phyloP scores from a whole-genome alignment of 2,797 vertebrate genomes.

The Xiphorhynchus erythropygius region DNA sequence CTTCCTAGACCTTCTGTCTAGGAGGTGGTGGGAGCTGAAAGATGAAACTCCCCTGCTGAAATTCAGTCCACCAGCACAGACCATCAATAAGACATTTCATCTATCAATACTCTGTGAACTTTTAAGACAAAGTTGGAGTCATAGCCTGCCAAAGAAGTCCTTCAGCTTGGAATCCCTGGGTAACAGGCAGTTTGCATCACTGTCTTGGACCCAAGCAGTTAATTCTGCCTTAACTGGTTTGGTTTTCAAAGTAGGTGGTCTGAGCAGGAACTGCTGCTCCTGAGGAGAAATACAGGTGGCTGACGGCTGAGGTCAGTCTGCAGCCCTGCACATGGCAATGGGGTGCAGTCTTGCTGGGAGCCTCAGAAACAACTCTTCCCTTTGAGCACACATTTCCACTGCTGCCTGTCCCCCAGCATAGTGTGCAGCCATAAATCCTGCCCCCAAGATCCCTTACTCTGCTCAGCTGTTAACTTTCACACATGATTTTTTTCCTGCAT shows the following conservation, averaged over 20 bases:
- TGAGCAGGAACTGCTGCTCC: not conserved
- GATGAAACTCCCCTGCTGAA: not conserved
- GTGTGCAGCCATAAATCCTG: not conserved
- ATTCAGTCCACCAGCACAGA: not conserved
- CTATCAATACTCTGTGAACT: not conserved
- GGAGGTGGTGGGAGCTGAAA: not conserved
- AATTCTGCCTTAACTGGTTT: slow-evolving; percentile 14
- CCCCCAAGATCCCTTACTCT: not conserved
- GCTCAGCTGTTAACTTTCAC: not conserved
- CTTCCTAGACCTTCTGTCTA: not conserved
- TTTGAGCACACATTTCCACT: not conserved
- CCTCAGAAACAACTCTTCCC: not conserved
- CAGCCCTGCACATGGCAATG: not conserved
- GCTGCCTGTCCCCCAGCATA: not conserved
- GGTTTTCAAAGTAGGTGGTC: slow-evolving; percentile 64
- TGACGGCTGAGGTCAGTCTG: not conserved
- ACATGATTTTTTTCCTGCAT: not conserved
- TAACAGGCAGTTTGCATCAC: not conserved
- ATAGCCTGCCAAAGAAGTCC: not conserved
- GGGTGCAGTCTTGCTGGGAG: not conserved
- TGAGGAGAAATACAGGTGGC: slow-evolving; percentile 48
- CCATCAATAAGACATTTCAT: rapidly evolving
- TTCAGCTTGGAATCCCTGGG: not conserved
- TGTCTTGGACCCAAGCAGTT: not conserved
- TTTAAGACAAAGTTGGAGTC: not conserved